Base-by-base conservation (phyloP, 2,113 vertebrate genomes). In the Proteles cristata region DNA sequence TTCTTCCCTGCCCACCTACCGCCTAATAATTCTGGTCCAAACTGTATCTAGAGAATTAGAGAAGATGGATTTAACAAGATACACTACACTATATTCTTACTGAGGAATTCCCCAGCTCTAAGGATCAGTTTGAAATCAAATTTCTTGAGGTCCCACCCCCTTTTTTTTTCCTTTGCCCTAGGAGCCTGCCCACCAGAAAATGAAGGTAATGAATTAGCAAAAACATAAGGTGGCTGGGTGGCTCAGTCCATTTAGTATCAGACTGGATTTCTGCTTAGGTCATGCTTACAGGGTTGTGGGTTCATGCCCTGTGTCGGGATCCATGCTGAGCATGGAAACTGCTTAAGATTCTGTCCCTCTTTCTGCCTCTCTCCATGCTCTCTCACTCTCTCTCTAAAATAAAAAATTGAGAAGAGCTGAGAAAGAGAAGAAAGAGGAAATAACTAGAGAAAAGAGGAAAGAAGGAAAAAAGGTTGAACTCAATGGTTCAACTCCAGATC, bases 31-130 rank as follows among this genome's bases (percentile, higher is more conserved):
- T 68, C 1, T 53, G 3, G 10, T n/a, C 4, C 21, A 89, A 85
- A 28, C 14, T 81, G 53, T 43, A 90, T 83, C 48, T 31, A 69
- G 90, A 80, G 21, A 95, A 1, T 80, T 79, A 65, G 48, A 65
- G 48, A 82, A 88, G 68, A 55, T 3, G 11, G 0, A 90, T 63
- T 82, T 79, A 74, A 50, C 50, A 61, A 28, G 7, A 84, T 19
- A 17, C 2, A 58, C 28, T 84, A 17, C 73, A 9, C 3, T 4
- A 8, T 63, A 2, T 68, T 94, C 17, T 58, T 68, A 85, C 9
- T 65, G 43, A 45, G 8, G 25, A 61, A 50, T 68, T 39, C 23
- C 43, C 8, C 43, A 93, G 14, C 17, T 76, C 11, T 69, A 77
- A 76, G 26, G 21, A 76, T 0, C 2, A 69, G 19, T 48, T 71